Evolutionary conservation across 2,888 invertebrate species (phyloP), one percentile per base, ranked within the genome.

Genomic region (Macroteleia sp.): DNA sequence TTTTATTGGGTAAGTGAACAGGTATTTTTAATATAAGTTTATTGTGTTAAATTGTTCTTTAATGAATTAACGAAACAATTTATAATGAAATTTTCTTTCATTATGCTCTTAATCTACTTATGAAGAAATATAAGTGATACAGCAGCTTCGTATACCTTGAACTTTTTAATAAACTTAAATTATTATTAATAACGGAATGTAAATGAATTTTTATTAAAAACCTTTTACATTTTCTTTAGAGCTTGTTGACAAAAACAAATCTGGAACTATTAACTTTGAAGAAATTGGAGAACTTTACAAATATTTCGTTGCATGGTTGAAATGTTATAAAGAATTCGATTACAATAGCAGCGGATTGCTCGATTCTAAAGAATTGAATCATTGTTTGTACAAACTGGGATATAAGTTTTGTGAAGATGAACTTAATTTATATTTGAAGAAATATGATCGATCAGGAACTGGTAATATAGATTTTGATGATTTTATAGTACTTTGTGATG

Each of bases 231-330:
- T n/a, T n/a, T n/a, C n/a, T n/a, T n/a, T 25, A 67, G 67, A 67
- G 1, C 34, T 69, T 0, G 69, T 98, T 93, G 99, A 99, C 91
- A 95, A 95, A 80, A 96, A 97, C 86, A 96, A 95, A 86, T 94
- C 95, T 85, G 98, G 98, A 6, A 96, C 96, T 1, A 97, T 99
- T 64, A 96, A 95, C 84, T 99, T 99, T 92, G 96, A 98, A 86
- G 98, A 99, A 91, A 99, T 99, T 92, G 96, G 97, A 52, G 96
- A 97, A 0, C 92, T 99, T 0, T 99, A 99, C 99, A 98, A 98
- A 90, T 99, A 99, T 91, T 97, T 99, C 0, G 97, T 96, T 3
- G 98, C 99, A 87, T 99, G 99, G 99, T 97, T 99, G 89, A 95
- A 95, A 86, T 98, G 98, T 90, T 99, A 99, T 91, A 94, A 96